Base-by-base conservation (phyloP, 2,113 vertebrate species). In the Sylvia atricapilla region DNA sequence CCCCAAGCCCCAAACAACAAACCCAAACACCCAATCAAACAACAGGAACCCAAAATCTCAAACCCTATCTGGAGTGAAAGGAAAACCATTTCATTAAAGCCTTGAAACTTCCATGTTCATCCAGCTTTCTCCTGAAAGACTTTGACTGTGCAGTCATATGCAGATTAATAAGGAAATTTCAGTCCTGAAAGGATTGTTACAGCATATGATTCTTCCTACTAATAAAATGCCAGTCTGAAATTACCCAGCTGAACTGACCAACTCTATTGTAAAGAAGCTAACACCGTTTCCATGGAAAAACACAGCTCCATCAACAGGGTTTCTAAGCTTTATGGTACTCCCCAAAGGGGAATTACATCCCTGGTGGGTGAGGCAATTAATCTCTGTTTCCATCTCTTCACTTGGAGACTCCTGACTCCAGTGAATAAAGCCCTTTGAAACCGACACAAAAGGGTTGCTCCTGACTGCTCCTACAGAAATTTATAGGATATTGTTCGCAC, bases 371-470 rank as follows among this genome's bases (percentile, higher is more conserved):
- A 92, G 68, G 39, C 35, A 59, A 77, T 94, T 96, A 94, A 94
- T 86, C 70, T 94, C 30, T 33, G 43, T 77, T 88, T 94, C 62
- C 56, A 43, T 82, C 52, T 59, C 21, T 76, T 94, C n/a, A 33
- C 44, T 73, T n/a, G 59, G 37, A 89, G 60, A 75, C 59, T 91
- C 93, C 67, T 90, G 35, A 53, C 47, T 87, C 35, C 25, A 76
- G 52, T 70, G 82, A 85, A 80, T 59, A 94, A 91, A 94, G 35
- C 39, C 75, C 55, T 91, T 87, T 90, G 69, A 94, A 92, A 93
- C 72, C 46, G 89, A 70, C 87, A 93, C 92, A 81, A 67, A 89
- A 87, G 50, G 18, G 49, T 50, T 89, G 11, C 53, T 91, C 63
- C 66, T 15, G 27, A 31, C 64, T 78, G 23, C 63, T 66, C 41